A percentile compares a stretch with the other conserved stretches of the same genome.
phyloP scores from a whole-genome alignment of 1,140 invertebrate species.

The Drosophila tristis region DNA sequence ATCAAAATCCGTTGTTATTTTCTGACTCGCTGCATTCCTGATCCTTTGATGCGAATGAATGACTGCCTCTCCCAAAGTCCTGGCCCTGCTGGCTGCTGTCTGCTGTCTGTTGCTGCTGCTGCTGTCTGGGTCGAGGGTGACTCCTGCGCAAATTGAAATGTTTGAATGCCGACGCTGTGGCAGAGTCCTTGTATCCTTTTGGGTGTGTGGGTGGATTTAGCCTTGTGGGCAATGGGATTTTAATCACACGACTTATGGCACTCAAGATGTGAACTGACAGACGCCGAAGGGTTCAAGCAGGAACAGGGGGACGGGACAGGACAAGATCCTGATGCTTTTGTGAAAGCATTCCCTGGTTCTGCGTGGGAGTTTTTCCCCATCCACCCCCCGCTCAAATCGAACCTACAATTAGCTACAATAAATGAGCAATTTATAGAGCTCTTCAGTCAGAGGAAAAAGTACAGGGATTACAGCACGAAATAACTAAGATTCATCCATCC shows the following conservation, averaged over 20 bases:
- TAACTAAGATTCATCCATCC: conserved; percentile 15
- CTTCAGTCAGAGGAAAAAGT: background rate
- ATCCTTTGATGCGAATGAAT: conserved; percentile 84
- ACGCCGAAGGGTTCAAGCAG: conserved; percentile 68
- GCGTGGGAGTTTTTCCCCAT: conserved; percentile 61
- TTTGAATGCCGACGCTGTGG: conserved; percentile 70
- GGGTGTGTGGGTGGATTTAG: conserved; percentile 66
- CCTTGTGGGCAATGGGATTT: conserved; percentile 83
- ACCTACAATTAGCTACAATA: conserved; percentile 83
- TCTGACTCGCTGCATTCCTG: conserved; percentile 84
- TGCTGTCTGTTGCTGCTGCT: no score
- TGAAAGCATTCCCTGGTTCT: conserved; percentile 82
- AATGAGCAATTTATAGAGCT: conserved; percentile 81
- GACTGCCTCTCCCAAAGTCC: conserved; percentile 37
- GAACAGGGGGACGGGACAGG: conserved; percentile 18
- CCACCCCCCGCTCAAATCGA: conserved; percentile 39
- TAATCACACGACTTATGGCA: conserved; percentile 84
- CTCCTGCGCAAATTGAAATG: conserved; percentile 82
- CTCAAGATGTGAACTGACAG: conserved; percentile 83
- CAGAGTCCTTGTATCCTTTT: conserved; percentile 1
- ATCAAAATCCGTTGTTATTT: conserved; percentile 85
- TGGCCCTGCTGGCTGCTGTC: conserved; percentile 27
- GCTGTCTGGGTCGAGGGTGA: conserved; percentile 57
- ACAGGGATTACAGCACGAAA: conserved; percentile 29
- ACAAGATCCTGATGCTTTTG: conserved; percentile 62